Evolutionary conservation across 2,888 invertebrate genomes (phyloP).

Genomic region (Oxycera nigricornis): DNA sequence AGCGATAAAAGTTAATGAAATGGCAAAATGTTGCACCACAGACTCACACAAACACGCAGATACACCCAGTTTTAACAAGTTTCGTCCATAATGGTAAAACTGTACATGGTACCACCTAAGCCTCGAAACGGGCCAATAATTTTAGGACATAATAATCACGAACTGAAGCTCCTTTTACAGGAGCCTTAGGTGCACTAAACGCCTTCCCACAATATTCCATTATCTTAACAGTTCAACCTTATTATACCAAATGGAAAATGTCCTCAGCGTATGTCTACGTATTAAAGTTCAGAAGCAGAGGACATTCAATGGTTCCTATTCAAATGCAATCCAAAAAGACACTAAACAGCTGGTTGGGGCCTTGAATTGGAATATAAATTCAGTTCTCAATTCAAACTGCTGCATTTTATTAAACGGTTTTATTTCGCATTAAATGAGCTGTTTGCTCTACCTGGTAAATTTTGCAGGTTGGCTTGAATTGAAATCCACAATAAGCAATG

Average conservation of each 20-base stretch:
- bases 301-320: slow-evolving; percentile 12
- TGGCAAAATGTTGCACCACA: slow-evolving; percentile 27
- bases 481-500: too few relatives aligned
- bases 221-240: slow-evolving; percentile 33
- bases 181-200: slow-evolving; percentile 42
- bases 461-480: too few relatives aligned
- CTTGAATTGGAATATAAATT: too few relatives aligned
- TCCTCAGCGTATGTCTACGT: slow-evolving; percentile 6
- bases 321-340: background rate
- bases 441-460: too few relatives aligned
- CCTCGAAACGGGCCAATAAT: slow-evolving; percentile 33
- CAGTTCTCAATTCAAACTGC: too few relatives aligned
- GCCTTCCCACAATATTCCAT: slow-evolving; percentile 44
- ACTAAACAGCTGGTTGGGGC: too few relatives aligned
- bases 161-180: slow-evolving; percentile 33
- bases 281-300: background rate
- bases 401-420: too few relatives aligned
- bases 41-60: too few relatives aligned
- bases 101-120: background rate
- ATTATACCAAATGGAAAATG: slow-evolving; percentile 17
- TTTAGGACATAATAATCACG: slow-evolving; percentile 46
- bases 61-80: slow-evolving; percentile 35
- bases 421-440: too few relatives aligned
- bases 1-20: slow-evolving; percentile 42
- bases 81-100: background rate